Conservation (phyloP, 2,113 vertebrate species). For the Cettia cetti region DNA sequence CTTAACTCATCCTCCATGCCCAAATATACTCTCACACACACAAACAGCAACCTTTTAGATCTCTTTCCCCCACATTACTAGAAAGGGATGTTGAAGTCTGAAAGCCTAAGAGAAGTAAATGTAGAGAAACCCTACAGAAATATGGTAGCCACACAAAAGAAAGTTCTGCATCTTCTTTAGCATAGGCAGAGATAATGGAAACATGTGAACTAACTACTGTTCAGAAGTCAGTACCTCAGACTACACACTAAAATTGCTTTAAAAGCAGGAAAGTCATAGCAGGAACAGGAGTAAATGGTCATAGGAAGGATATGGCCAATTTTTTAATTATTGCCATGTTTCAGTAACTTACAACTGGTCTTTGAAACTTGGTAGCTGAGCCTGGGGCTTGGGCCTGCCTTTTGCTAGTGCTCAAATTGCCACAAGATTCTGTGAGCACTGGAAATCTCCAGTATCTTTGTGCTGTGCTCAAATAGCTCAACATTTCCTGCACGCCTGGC, state of each 20-base stretch:
- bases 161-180: background rate
- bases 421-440: background rate
- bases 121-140: background rate
- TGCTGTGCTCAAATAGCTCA: background rate
- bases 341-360: background rate
- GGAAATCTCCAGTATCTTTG: background rate
- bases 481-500: fast-evolving
- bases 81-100: background rate
- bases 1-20: background rate
- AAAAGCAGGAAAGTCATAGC: background rate
- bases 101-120: background rate
- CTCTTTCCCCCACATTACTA: background rate
- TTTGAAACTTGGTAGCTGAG: background rate
- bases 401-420: background rate
- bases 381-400: background rate
- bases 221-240: background rate
- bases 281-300: background rate
- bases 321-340: background rate
- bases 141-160: background rate
- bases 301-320: background rate
- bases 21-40: background rate
- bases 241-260: background rate
- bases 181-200: background rate
- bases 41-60: background rate
- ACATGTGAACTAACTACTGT: fast-evolving